A percentile compares a stretch with the other conserved stretches of the same genome.
Conservation (phyloP, 2,888 invertebrate genomes). For the Zelleria hepariella region DNA sequence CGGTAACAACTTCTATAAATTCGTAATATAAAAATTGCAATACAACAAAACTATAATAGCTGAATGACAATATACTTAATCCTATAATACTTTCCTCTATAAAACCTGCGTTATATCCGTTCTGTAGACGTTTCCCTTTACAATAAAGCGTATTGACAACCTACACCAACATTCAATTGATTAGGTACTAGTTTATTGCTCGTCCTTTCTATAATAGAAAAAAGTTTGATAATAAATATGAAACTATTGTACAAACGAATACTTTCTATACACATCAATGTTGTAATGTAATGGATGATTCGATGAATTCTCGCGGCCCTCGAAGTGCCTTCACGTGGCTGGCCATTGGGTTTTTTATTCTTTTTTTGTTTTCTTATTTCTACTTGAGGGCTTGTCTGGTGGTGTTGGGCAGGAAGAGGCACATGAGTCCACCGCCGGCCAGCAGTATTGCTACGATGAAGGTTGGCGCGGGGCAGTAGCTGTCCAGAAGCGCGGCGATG, state of each 20-base stretch:
- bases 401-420: slow-evolving; percentile 91
- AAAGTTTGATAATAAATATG: slow-evolving; percentile 26
- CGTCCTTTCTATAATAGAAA: slow-evolving; percentile 35
- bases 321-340: neutral
- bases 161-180: slow-evolving; percentile 33
- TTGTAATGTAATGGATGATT: neutral
- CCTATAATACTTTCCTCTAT: slow-evolving; percentile 50
- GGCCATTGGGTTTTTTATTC: neutral
- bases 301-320: neutral
- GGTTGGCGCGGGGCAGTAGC: slow-evolving; percentile 92
- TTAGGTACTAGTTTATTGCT: slow-evolving; percentile 24
- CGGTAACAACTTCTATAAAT: slow-evolving; percentile 62
- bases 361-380: slow-evolving; percentile 11
- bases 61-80: slow-evolving; percentile 29
- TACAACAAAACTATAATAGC: slow-evolving; percentile 39
- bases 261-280: slow-evolving; percentile 1
- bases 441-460: slow-evolving; percentile 90
- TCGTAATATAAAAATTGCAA: slow-evolving; percentile 57
- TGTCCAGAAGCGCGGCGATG: slow-evolving; percentile 88
- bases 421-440: slow-evolving; percentile 89
- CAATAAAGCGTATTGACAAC: slow-evolving; percentile 20
- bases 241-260: slow-evolving; percentile 41
- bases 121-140: neutral
- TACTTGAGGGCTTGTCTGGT: slow-evolving; percentile 81
- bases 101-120: slow-evolving; percentile 22